Percentiles rank a stretch among this genome's conserved stretches.
These are phyloP conservation scores for Drepanosiphum platanoidis DNA, from an alignment of 2,888 invertebrate genomes.

Conservation along the genomic window DNA sequence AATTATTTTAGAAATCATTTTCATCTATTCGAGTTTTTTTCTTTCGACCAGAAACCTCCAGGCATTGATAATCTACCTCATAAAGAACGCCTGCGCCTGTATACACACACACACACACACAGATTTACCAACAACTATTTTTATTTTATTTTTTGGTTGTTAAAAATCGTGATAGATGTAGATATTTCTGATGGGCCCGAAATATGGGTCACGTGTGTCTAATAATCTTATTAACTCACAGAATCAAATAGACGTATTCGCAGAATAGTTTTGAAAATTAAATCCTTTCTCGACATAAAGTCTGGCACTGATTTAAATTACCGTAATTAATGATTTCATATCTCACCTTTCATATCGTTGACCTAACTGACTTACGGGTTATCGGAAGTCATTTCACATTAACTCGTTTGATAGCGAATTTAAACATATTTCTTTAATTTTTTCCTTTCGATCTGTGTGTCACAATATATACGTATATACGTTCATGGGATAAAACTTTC, in stretches of 20 bases:
- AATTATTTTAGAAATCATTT: slow-evolving; percentile 51
- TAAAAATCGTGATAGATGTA: slow-evolving; percentile 23
- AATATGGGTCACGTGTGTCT: slow-evolving; percentile 22
- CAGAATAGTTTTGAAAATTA: background rate
- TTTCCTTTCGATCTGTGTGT: background rate
- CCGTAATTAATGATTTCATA: slow-evolving; percentile 14
- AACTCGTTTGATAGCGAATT: background rate
- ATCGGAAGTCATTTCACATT: slow-evolving; percentile 29
- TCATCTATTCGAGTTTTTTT: slow-evolving; percentile 8
- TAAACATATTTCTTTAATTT: background rate
- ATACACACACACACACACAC: too few species aligned
- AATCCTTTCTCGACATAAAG: slow-evolving; percentile 39
- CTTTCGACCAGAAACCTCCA: slow-evolving; percentile 12
- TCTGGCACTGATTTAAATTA: background rate
- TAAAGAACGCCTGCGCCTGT: slow-evolving; percentile 9
- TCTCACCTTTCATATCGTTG: slow-evolving; percentile 21
- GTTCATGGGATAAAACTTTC: background rate
- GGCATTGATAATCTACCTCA: slow-evolving; percentile 38
- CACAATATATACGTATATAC: background rate
- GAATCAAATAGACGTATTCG: background rate
- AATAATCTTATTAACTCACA: slow-evolving; percentile 3
- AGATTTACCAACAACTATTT: background rate
- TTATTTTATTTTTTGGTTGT: slow-evolving; percentile 1
- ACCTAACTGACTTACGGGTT: slow-evolving; percentile 8
- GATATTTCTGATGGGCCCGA: background rate